A percentile compares a stretch with the other conserved stretches of the same genome.
phyloP scores from a whole-genome alignment of 2,797 vertebrate genomes.

The Propithecus perrieri region DNA sequence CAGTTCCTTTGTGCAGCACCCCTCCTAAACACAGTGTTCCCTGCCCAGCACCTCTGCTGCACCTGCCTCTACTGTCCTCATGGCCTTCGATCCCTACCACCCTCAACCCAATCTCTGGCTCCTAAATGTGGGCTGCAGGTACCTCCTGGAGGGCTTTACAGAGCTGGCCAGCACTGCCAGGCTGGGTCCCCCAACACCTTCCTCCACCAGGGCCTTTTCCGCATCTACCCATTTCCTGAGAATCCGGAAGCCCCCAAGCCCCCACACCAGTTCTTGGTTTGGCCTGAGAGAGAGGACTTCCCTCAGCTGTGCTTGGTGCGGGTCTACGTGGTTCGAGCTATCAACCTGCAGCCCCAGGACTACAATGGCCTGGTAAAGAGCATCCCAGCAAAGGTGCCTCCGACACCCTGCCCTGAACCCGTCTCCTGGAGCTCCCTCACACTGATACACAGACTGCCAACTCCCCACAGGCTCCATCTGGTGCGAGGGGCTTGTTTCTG shows the following conservation, averaged over 20 bases:
- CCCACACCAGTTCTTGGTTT: conserved; percentile 76
- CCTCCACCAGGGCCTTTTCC: conserved; percentile 82
- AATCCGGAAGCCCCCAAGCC: background rate
- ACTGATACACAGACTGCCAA: background rate
- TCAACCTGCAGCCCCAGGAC: conserved; percentile 84
- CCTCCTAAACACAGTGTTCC: background rate
- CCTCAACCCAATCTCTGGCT: background rate
- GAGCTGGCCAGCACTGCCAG: background rate
- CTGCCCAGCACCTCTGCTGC: background rate
- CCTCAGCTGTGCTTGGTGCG: conserved; percentile 83
- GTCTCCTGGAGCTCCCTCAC: background rate
- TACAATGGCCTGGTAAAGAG: conserved; percentile 81
- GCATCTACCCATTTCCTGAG: conserved; percentile 84
- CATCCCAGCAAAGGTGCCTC: background rate
- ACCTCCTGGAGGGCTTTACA: background rate
- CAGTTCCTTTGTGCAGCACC: background rate
- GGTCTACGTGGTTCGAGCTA: conserved; percentile 83
- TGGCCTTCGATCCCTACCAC: background rate
- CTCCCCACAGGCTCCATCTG: background rate
- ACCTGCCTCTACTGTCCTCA: background rate
- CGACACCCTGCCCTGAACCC: background rate
- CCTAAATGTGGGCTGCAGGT: background rate
- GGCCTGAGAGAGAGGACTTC: conserved; percentile 71
- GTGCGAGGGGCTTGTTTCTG: background rate
- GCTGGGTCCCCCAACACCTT: background rate